These are phyloP conservation scores for Campylorhamphus procurvoides DNA, from an alignment of 2,113 vertebrate genomes.

Conservation along the genomic window DNA sequence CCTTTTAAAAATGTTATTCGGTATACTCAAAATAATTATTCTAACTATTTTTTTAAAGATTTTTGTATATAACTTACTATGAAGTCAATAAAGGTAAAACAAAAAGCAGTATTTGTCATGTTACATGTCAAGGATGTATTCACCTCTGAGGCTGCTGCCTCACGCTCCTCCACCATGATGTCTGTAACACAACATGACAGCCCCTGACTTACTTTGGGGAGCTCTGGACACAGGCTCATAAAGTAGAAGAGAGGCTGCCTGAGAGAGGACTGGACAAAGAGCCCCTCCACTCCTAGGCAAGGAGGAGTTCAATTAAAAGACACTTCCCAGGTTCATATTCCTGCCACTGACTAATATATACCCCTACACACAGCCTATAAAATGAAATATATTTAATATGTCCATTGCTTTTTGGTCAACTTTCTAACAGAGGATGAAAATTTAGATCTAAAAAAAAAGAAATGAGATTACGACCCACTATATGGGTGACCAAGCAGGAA, in stretches of 20 bases:
- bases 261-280: neutral
- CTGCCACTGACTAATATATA: neutral
- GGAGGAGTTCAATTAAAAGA: neutral
- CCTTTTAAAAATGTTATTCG: neutral
- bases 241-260: neutral
- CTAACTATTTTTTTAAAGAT: neutral
- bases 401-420: neutral
- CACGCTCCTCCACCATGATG: neutral
- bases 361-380: neutral
- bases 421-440: neutral
- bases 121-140: neutral
- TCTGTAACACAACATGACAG: accelerated
- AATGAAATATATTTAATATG: neutral
- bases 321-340: neutral
- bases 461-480: neutral
- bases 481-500: neutral
- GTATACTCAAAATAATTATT: neutral
- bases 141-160: neutral
- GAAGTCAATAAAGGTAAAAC: neutral
- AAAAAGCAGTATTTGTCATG: accelerated
- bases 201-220: neutral
- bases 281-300: neutral
- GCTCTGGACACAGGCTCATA: neutral
- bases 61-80: neutral
- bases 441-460: neutral